Evolutionary conservation across 2,113 vertebrate species (phyloP), one percentile per base, ranked within the genome.

Genomic region (Caranx ignobilis): DNA sequence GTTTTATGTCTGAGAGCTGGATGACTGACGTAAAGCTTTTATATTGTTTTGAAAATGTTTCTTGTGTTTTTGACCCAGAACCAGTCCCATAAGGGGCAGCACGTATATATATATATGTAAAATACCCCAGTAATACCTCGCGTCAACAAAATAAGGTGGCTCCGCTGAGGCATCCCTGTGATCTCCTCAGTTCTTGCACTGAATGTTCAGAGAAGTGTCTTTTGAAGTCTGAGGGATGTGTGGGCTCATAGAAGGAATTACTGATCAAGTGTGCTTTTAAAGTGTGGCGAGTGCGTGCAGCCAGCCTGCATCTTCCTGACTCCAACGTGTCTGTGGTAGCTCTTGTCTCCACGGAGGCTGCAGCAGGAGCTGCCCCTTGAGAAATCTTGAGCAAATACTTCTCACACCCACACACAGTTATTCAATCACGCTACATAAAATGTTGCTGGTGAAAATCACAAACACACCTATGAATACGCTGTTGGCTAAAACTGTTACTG

Each of bases 251-350:
- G 82, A 84, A 60, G 76, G 87, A 85, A 85, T 89, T 39, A 48
- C 79, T 91, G 91, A 91, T 90, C 80, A 90, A 83, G 81, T 75
- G 81, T 67, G 64, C 59, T 87, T 87, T 90, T 76, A 89, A 84
- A 92, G 84, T 79, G 73, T 77, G 78, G 76, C 75, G 62, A 73
- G 73, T 59, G 50, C 2, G 19, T 43, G 63, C 81, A 75, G 75
- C 59, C 75, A 50, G 78, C 32, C 75, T 21, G 76, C 60, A 47
- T 77, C 59, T 78, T 50, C 75, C 60, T 0, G 18, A 56, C 54
- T 76, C 5, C 21, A 56, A 55, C 5, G 39, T 60, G 82, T 54
- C 21, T 19, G 41, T 59, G 79, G 37, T 31, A 11, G 60, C 69
- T 82, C 75, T 48, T 21, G 66, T 84, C 69, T 77, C 62, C 8